A percentile compares a stretch with the other conserved stretches of the same genome.
Evolutionary conservation across 2,888 invertebrate species (phyloP).

Genomic region (Isoperla grammatica): DNA sequence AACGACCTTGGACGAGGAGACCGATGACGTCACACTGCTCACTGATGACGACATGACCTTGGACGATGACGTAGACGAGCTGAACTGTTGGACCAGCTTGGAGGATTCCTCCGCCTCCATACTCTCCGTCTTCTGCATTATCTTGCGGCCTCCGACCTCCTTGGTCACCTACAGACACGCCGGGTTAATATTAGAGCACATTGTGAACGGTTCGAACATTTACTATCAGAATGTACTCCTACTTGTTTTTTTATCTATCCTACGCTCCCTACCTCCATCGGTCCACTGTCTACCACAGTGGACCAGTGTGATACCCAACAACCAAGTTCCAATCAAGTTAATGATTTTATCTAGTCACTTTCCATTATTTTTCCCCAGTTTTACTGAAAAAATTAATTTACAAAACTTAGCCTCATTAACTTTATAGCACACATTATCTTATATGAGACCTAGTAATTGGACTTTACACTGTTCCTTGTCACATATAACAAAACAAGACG

Average conservation of each 20-base stretch:
- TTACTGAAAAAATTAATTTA: too few species aligned
- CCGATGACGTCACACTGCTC: constrained; percentile 21
- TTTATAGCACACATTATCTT: too few species aligned
- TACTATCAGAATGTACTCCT: too few species aligned
- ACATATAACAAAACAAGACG: too few species aligned
- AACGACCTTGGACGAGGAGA: constrained; percentile 7
- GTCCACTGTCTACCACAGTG: too few species aligned
- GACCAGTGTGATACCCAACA: too few species aligned
- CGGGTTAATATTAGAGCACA: too few species aligned
- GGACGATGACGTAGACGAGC: constrained; percentile 32
- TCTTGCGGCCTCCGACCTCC: constrained; percentile 41
- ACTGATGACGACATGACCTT: constrained; percentile 22
- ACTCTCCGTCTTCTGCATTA: constrained; percentile 41
- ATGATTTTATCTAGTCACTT: not conserved
- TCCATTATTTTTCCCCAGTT: not conserved
- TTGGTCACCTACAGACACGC: constrained; percentile 39
- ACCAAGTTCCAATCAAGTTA: not conserved
- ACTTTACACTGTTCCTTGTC: too few species aligned
- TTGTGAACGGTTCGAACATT: not conserved
- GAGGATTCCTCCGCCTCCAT: constrained; percentile 42
- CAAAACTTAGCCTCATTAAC: too few species aligned
- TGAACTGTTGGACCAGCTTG: constrained; percentile 41
- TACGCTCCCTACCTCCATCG: too few species aligned
- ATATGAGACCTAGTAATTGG: too few species aligned
- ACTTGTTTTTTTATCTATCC: too few species aligned